Evolutionary conservation across 2,113 vertebrate species (phyloP).

Genomic region (Micromys minutus): DNA sequence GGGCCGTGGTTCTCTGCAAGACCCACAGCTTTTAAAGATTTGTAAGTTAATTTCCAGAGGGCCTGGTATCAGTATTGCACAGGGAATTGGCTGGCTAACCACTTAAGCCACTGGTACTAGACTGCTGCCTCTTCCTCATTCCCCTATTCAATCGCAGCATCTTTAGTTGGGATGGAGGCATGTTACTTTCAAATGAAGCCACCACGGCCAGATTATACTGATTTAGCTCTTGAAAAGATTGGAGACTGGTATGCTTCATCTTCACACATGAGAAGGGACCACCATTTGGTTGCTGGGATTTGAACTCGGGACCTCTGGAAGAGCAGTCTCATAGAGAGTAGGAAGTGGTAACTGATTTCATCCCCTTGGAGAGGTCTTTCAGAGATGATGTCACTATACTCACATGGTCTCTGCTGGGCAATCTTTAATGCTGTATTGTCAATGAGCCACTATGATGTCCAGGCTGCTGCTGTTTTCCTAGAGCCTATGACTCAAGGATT

Average conservation of each 20-base stretch:
- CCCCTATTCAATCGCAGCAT: too few relatives aligned
- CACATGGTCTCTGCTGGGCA: too few relatives aligned
- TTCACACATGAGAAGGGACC: too few relatives aligned
- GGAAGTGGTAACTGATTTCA: neutral
- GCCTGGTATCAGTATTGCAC: too few relatives aligned
- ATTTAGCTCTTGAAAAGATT: neutral
- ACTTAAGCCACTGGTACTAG: too few relatives aligned
- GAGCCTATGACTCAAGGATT: neutral
- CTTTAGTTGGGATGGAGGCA: accelerated
- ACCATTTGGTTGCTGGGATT: too few relatives aligned
- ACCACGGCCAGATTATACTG: neutral
- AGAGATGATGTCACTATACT: neutral
- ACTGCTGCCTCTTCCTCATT: too few relatives aligned
- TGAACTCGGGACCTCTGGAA: too few relatives aligned
- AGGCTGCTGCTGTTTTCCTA: neutral
- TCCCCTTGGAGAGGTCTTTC: neutral
- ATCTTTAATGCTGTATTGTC: neutral
- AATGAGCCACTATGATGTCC: neutral
- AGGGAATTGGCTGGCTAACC: neutral
- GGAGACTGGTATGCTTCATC: neutral
- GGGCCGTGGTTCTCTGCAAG: neutral
- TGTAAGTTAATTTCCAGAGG: neutral
- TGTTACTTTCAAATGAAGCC: neutral
- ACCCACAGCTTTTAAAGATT: neutral
- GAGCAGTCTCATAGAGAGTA: too few relatives aligned